A percentile compares a stretch with the other conserved stretches of the same genome.
Conservation (phyloP, 2,888 invertebrate genomes). For the Heliconius charithonia region DNA sequence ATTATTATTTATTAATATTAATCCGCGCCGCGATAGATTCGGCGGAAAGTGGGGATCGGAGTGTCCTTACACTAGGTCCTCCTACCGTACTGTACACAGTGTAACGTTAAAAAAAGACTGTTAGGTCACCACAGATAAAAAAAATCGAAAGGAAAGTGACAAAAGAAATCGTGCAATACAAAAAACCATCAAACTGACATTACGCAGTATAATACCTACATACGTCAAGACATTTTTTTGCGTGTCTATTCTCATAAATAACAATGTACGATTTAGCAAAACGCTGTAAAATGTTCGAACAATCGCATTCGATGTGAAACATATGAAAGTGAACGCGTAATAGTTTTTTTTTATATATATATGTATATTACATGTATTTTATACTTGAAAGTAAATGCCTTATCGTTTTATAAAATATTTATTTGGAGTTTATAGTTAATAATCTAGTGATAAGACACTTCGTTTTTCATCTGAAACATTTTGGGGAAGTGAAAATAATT, state of each 20-base stretch:
- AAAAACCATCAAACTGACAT: background rate
- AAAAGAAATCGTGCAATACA: constrained; percentile 9
- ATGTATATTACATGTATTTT: background rate
- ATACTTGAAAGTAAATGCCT: constrained; percentile 18
- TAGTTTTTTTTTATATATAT: constrained; percentile 10
- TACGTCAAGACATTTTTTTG: constrained; percentile 25
- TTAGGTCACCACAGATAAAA: too few relatives aligned
- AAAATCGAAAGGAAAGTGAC: constrained; percentile 1
- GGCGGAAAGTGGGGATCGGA: too few relatives aligned
- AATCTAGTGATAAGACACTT: background rate
- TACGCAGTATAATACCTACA: background rate
- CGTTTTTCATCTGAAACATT: background rate
- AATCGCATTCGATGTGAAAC: constrained; percentile 32
- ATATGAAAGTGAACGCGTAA: constrained; percentile 28
- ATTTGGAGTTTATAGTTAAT: too few relatives aligned
- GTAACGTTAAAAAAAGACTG: too few relatives aligned
- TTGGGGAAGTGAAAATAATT: too few relatives aligned
- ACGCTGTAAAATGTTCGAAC: constrained; percentile 23
- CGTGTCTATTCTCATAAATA: constrained; percentile 32
- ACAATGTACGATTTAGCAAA: constrained; percentile 34
- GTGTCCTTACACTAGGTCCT: too few relatives aligned
- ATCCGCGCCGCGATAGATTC: too few relatives aligned
- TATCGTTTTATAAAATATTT: too few relatives aligned
- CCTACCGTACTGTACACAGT: too few relatives aligned
- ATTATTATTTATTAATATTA: too few relatives aligned